Conservation (phyloP, 2,113 vertebrate genomes). For the Nansenia antarctica region DNA sequence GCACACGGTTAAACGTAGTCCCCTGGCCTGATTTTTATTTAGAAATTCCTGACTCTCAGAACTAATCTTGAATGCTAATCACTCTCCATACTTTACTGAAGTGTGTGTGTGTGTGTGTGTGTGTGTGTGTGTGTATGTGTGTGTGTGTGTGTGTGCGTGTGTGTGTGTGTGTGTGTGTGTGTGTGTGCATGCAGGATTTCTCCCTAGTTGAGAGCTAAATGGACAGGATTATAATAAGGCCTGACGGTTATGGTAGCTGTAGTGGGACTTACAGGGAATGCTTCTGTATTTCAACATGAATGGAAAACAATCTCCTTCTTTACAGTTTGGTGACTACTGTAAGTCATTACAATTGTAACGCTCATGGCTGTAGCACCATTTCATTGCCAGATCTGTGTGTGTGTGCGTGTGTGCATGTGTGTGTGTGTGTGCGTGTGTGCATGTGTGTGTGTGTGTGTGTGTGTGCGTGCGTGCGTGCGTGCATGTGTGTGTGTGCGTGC, state of each 20-base stretch:
- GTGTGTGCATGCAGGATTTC: background rate
- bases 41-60: conserved; percentile 6
- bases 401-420: background rate
- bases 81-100: background rate
- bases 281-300: conserved; percentile 32
- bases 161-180: background rate
- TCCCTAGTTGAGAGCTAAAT: conserved; percentile 5
- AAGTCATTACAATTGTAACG: conserved; percentile 40
- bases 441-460: conserved; percentile 21
- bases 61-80: background rate
- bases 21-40: too few species aligned
- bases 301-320: conserved; percentile 30
- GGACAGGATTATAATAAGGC: conserved; percentile 13
- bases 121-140: background rate
- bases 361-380: background rate
- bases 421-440: background rate
- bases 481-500: conserved; percentile 35
- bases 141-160: background rate
- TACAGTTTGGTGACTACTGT: too few species aligned
- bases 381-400: conserved; percentile 3
- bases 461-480: conserved; percentile 28
- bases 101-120: background rate
- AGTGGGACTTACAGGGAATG: conserved; percentile 30
- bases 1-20: background rate
- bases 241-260: background rate